Conservation (phyloP, 2,888 invertebrate genomes). For the Cataglyphis albicans region DNA sequence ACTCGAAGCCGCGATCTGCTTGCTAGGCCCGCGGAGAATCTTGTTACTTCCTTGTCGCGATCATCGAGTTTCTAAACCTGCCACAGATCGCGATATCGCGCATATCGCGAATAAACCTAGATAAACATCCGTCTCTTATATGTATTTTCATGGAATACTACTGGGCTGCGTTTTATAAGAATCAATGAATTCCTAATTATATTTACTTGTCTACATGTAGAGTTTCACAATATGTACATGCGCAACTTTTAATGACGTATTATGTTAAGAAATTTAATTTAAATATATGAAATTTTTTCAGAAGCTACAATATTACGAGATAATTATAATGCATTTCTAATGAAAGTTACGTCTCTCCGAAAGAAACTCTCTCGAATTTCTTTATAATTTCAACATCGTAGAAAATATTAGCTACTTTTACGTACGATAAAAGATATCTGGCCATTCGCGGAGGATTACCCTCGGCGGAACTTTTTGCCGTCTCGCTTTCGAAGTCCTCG, state of each 20-base stretch:
- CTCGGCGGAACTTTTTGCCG: slow-evolving; percentile 23
- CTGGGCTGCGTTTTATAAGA: neutral
- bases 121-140: slow-evolving; percentile 40
- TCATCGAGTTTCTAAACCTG: slow-evolving; percentile 35
- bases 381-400: neutral
- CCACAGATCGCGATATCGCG: neutral
- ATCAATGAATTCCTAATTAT: neutral
- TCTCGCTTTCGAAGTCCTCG: slow-evolving; percentile 66
- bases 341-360: neutral
- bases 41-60: slow-evolving; percentile 30
- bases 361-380: neutral
- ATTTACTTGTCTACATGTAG: neutral
- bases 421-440: neutral
- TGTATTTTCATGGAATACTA: neutral
- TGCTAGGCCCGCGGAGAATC: slow-evolving; percentile 37
- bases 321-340: neutral
- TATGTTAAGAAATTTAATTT: neutral
- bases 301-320: neutral
- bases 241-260: neutral
- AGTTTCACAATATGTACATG: neutral
- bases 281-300: neutral
- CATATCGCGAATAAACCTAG: slow-evolving; percentile 33
- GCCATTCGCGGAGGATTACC: slow-evolving; percentile 6
- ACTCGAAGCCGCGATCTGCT: slow-evolving; percentile 27
- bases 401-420: neutral